A percentile compares a stretch with the other conserved stretches of the same genome.
phyloP scores from a whole-genome alignment of 1,140 invertebrate genomes.

The Rhopalosiphum maidis region DNA sequence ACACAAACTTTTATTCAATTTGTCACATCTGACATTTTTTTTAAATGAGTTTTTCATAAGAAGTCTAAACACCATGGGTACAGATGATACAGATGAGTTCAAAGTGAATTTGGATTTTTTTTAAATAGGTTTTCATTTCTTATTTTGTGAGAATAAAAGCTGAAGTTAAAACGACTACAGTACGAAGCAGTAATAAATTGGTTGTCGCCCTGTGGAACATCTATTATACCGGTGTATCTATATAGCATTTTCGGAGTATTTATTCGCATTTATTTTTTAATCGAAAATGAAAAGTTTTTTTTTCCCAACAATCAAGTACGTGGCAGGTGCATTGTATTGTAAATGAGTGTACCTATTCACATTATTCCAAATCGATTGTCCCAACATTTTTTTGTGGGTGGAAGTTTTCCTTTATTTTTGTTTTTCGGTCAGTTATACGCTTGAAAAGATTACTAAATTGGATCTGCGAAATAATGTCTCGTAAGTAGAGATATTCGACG shows the following conservation, averaged over 20 bases:
- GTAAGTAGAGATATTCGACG: constrained; percentile 15
- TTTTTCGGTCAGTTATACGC: constrained; percentile 1
- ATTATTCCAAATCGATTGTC: neutral
- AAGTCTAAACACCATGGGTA: neutral
- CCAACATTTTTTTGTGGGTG: neutral
- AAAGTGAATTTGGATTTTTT: constrained; percentile 18
- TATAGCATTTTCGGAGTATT: neutral
- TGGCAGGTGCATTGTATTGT: neutral
- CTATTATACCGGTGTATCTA: neutral
- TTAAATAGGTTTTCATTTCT: constrained; percentile 5
- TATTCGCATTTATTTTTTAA: constrained; percentile 21
- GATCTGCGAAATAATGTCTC: constrained; percentile 17
- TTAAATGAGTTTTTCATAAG: constrained; percentile 13
- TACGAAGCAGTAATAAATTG: neutral
- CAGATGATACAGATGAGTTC: neutral
- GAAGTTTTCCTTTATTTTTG: neutral
- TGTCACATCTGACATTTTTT: neutral
- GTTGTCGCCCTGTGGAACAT: neutral
- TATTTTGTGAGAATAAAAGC: neutral
- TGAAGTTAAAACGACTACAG: neutral
- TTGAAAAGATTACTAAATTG: constrained; percentile 21
- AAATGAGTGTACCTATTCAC: neutral
- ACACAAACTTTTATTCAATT: constrained; percentile 26
- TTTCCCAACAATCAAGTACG: neutral
- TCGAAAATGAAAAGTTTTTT: constrained; percentile 12